Conservation (phyloP, 2,888 invertebrate genomes). For the Nomada ferruginata region DNA sequence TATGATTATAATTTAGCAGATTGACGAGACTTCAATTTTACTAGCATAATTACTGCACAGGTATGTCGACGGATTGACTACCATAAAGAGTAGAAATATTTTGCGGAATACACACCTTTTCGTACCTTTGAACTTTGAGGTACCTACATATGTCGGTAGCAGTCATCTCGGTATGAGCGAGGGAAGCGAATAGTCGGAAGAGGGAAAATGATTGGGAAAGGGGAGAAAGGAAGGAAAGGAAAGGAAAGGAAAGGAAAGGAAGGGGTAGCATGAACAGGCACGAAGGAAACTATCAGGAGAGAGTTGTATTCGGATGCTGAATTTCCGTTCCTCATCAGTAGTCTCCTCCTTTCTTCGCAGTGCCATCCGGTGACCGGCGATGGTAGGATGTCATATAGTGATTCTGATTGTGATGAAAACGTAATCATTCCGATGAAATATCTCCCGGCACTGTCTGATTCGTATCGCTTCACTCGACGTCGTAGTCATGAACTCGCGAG, state of each 20-base stretch:
- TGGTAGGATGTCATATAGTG: conserved; percentile 15
- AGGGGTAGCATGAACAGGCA: conserved; percentile 1
- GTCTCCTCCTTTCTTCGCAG: conserved; percentile 71
- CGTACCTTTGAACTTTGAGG: too few species aligned
- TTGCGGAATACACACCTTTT: too few species aligned
- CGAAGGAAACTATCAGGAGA: conserved; percentile 40
- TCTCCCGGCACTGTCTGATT: neutral
- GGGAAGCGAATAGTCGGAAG: neutral
- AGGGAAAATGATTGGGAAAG: neutral
- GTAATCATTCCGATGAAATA: conserved; percentile 2
- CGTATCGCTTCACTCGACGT: neutral
- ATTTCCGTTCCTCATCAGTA: conserved; percentile 82
- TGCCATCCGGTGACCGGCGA: conserved; percentile 2
- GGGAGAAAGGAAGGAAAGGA: neutral
- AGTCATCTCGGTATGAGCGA: neutral
- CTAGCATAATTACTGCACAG: too few species aligned
- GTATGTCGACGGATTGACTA: too few species aligned
- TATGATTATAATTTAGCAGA: too few species aligned
- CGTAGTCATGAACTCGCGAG: neutral
- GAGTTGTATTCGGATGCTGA: conserved; percentile 77
- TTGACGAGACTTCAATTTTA: too few species aligned
- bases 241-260: too few species aligned
- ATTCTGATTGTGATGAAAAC: neutral
- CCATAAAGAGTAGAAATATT: too few species aligned
- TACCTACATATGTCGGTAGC: too few species aligned